Evolutionary conservation across 2,888 invertebrate genomes (phyloP), one percentile per base, ranked within the genome.

Genomic region (Schizaphis graminum): DNA sequence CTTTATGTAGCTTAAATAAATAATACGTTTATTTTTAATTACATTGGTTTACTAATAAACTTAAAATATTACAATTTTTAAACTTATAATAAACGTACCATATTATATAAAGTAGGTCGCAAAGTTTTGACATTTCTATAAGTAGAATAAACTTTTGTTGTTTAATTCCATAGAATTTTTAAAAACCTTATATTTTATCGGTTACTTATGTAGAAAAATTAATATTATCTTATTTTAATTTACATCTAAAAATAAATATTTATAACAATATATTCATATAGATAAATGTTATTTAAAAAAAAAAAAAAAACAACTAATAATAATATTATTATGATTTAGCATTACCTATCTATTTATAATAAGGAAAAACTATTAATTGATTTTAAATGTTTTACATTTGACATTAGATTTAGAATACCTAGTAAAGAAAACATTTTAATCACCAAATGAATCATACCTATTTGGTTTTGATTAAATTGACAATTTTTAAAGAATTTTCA

Each of bases 1-100:
- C 77, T 93, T 93, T 93, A 89, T 77, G 89, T 77, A 93, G 89
- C 88, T 89, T 93, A 93, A 93, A 93, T 93, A 89, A 93, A 89
- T 93, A 93, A 93, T 93, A 93, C 92, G 92, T 93, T 93, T 93
- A 89, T 93, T 93, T 93, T 93, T 93, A 93, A 93, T 93, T 93
- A 93, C 92, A 89, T 93, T 89, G 92, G 92, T 77, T 93, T 77
- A 77, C 89, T 93, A 93, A 93, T 93, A 77, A 93, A 93, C 92
- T 93, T 93, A 93, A 88, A 89, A 93, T 93, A 93, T 93, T 88
- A 77, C 92, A 93, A 93, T 93, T 93, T 93, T 93, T 93, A 93
- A 93, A 93, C 92, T 89, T 56, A 77, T 93, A 93, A 93, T 88
- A 93, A 93, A 77, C 88, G 89, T 77, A 93, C 88, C 92, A 56